Evolutionary conservation across 2,888 invertebrate genomes (phyloP).

Genomic region (Dasypolia templi): DNA sequence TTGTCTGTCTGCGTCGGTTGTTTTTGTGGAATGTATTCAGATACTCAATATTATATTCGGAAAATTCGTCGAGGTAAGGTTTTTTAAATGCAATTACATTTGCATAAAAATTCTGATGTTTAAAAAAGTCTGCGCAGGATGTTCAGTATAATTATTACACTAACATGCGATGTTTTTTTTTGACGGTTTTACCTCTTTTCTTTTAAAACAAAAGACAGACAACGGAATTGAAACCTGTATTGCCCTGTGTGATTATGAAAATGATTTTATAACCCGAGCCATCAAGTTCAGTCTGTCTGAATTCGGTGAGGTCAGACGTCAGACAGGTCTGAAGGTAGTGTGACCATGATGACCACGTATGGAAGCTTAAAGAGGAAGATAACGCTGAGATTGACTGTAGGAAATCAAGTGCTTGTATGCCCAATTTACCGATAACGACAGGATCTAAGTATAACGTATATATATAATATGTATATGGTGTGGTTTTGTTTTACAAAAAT

Average conservation of each 20-base stretch:
- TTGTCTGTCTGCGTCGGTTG: not conserved
- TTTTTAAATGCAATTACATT: not conserved
- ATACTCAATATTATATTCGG: no score
- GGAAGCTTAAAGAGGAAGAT: not conserved
- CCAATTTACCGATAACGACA: not conserved
- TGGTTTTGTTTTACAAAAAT: slow-evolving; percentile 29
- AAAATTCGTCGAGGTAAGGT: not conserved
- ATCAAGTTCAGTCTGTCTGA: not conserved
- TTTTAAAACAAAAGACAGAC: not conserved
- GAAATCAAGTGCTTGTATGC: not conserved
- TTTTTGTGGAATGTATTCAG: slow-evolving; percentile 6
- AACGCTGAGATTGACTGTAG: no score
- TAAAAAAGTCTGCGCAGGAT: not conserved
- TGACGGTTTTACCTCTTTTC: not conserved
- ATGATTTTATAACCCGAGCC: not conserved
- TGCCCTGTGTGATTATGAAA: not conserved
- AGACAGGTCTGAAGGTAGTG: not conserved
- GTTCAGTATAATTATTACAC: no score
- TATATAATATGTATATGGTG: no score
- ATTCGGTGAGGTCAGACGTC: not conserved
- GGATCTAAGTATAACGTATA: no score
- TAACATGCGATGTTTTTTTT: no score
- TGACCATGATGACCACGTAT: not conserved
- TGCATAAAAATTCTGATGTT: not conserved
- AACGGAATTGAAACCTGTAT: no score